phyloP scores from a whole-genome alignment of 2,113 vertebrate genomes.

The Oreochromis niloticus region DNA sequence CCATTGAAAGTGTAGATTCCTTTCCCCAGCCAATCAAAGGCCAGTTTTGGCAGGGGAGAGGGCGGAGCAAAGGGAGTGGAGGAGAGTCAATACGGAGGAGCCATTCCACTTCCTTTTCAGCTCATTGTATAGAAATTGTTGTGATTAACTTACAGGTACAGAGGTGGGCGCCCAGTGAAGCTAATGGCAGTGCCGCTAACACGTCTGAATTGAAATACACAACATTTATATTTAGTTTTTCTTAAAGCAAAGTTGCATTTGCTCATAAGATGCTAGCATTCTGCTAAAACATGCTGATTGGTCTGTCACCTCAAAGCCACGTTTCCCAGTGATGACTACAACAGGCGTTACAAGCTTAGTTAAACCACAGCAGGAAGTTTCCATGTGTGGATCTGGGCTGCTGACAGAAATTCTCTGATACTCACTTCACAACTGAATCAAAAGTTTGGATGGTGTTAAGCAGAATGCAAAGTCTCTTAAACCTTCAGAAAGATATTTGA shows the following conservation, averaged over 20 bases:
- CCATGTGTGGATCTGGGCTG: accelerated
- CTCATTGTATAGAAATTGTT: accelerated
- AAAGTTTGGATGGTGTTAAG: background rate
- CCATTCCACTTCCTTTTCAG: background rate
- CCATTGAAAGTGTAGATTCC: accelerated
- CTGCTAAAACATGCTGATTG: background rate
- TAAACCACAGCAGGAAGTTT: background rate
- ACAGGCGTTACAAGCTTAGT: accelerated
- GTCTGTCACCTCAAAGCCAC: background rate
- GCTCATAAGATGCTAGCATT: background rate
- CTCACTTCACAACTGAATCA: background rate
- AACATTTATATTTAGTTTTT: accelerated
- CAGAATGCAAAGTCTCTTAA: background rate
- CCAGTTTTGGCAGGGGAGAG: background rate
- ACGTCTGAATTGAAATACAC: accelerated
- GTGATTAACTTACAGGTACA: background rate
- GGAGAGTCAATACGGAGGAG: accelerated
- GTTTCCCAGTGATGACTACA: background rate
- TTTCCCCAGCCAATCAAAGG: background rate
- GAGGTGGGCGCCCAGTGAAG: too few relatives aligned
- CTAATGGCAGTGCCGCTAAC: background rate
- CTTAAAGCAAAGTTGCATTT: background rate
- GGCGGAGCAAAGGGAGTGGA: background rate
- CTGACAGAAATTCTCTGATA: background rate
- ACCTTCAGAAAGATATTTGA: background rate